Base-by-base conservation (phyloP, 2,797 vertebrate species). In the Champsocephalus gunnari region DNA sequence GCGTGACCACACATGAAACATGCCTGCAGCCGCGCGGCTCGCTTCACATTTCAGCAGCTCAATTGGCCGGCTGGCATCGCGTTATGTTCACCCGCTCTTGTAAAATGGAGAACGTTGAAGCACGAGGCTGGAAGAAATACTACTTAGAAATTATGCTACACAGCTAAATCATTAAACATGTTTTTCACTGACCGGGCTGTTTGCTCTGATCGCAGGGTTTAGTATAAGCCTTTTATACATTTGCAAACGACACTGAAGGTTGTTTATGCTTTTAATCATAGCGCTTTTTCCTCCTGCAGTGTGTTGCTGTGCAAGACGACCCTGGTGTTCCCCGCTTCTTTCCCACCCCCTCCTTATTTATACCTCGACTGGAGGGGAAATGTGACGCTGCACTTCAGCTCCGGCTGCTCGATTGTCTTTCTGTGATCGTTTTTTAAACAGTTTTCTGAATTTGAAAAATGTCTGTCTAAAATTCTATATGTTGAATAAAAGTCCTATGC, bases 401-500 rank as follows among this genome's bases (percentile, higher is more conserved):
- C 55, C 51, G 34, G 60, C 50, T 58, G 77, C 24, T 51, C 32
- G n/a, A 56, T 1, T 51, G 49, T 59, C 57, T 69, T 56, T 77
- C 21, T 73, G 49, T 71, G 55, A 58, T 81, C 77, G 43, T 64
- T 17, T 84, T 81, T 82, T 86, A 81, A 62, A 47, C 34, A 38
- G 21, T 79, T 7, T 87, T 44, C 75, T 61, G 48, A 82, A 70
- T 82, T 66, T 83, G 60, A 81, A 12, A 71, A 71, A 66, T 63
- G 48, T 89, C 64, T 82, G 63, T 77, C 44, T 90, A 56, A 85
- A 82, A 53, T 58, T 24, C 34, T 77, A 73, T 84, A 11, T 88
- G 71, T 81, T 84, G 32, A 94, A 94, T 94, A 94, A 95, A 95
- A 76, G 76, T 88, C 70, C 92, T 95, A 94, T 95, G 94, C 94